Percentiles rank a stretch among this genome's conserved stretches.
Evolutionary conservation across 2,113 vertebrate species (phyloP).

Genomic region (Thinocorus orbignyianus): DNA sequence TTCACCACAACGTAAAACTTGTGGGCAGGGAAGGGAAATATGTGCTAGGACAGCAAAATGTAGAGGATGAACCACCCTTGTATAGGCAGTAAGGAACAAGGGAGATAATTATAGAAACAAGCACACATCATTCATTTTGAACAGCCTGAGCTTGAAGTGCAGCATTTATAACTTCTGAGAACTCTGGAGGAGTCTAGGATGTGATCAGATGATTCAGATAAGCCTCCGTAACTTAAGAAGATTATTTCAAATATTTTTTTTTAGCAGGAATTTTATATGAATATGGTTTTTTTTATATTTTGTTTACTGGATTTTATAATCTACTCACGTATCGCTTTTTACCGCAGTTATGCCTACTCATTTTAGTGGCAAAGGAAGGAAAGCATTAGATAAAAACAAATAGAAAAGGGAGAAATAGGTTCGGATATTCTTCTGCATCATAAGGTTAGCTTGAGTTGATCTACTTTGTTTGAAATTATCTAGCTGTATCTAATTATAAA

Average conservation of each 20-base stretch:
- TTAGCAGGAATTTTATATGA: not conserved
- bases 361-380: not conserved
- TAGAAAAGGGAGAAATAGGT: not conserved
- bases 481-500: not conserved
- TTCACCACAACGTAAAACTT: not conserved
- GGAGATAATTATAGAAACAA: not conserved
- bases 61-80: not conserved
- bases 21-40: not conserved
- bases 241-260: not conserved
- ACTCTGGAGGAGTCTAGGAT: not conserved
- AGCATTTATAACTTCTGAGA: not conserved
- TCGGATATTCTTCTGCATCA: not conserved
- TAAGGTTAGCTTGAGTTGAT: not conserved
- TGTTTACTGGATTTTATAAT: not conserved
- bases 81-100: not conserved
- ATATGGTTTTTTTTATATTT: not conserved
- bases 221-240: not conserved
- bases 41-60: not conserved
- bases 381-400: not conserved
- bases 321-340: not conserved
- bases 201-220: slow-evolving; percentile 23
- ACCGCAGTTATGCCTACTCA: rapidly evolving
- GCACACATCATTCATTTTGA: not conserved
- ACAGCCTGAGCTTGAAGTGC: not conserved
- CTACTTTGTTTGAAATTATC: not conserved